Evolutionary conservation across 2,888 invertebrate species (phyloP).

Genomic region (Barypeithes pellucidus): DNA sequence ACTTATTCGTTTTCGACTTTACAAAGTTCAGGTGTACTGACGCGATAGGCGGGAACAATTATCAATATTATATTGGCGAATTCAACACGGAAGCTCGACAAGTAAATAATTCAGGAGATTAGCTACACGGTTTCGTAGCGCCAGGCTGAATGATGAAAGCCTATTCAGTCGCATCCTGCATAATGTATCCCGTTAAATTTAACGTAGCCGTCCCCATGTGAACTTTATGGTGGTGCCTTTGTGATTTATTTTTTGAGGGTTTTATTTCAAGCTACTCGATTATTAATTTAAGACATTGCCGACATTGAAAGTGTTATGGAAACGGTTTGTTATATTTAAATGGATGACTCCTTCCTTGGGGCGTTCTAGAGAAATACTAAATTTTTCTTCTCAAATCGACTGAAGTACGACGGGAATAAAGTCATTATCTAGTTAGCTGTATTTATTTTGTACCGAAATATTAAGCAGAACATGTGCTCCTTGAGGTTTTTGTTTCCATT

Average conservation of each 20-base stretch:
- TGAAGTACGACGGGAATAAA: no score
- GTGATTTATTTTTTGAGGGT: slow-evolving; percentile 33
- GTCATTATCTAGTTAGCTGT: no score
- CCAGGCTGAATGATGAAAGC: slow-evolving; percentile 40
- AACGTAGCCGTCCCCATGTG: slow-evolving; percentile 36
- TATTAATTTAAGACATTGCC: background rate
- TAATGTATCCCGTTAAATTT: slow-evolving; percentile 44
- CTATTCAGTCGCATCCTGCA: slow-evolving; percentile 43
- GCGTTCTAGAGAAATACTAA: no score
- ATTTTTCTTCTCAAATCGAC: no score
- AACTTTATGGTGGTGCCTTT: slow-evolving; percentile 31
- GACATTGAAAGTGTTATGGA: no score
- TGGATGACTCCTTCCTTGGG: no score
- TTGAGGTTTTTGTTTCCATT: no score
- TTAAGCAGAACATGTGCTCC: no score
- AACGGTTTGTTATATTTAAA: no score
- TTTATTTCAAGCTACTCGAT: slow-evolving; percentile 12
- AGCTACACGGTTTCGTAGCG: slow-evolving; percentile 34
- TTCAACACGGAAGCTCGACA: slow-evolving; percentile 36
- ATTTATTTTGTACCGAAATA: no score
- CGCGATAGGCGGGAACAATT: slow-evolving; percentile 32
- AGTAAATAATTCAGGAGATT: slow-evolving; percentile 43
- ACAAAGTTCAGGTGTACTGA: slow-evolving; percentile 19
- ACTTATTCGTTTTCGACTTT: background rate
- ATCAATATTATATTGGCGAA: slow-evolving; percentile 41